phyloP scores from a whole-genome alignment of 2,888 invertebrate genomes.

The Glyphotaelius pellucidus region DNA sequence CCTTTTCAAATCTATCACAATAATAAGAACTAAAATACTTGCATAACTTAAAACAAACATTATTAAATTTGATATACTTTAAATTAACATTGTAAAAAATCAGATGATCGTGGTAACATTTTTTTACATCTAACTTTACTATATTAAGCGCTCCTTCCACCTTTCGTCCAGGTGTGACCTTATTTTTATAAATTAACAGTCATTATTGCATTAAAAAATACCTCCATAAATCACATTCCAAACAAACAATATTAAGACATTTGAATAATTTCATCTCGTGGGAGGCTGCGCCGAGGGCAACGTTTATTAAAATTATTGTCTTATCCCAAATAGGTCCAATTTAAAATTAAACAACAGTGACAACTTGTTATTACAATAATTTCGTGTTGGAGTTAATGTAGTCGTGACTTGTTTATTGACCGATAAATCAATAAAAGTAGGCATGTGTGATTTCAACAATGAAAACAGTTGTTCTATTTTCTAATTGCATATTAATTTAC shows the following conservation, averaged over 20 bases:
- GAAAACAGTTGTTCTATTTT: background rate
- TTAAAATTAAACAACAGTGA: background rate
- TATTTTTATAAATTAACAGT: background rate
- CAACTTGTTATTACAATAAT: background rate
- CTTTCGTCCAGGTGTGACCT: background rate
- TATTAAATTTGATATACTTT: too few relatives aligned
- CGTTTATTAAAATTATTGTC: background rate
- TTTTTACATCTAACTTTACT: too few relatives aligned
- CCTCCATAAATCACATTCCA: background rate
- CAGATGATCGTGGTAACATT: too few relatives aligned
- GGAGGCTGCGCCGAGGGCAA: background rate
- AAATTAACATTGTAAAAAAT: too few relatives aligned
- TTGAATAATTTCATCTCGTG: conserved; percentile 2
- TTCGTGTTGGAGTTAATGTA: background rate
- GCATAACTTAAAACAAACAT: too few relatives aligned
- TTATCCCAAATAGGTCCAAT: background rate
- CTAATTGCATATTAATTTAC: background rate
- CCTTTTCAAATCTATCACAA: too few relatives aligned
- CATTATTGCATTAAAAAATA: conserved; percentile 1
- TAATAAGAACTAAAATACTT: too few relatives aligned
- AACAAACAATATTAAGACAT: background rate
- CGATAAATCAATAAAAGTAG: background rate
- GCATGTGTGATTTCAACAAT: background rate
- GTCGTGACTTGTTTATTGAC: background rate
- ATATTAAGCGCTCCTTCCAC: too few relatives aligned